phyloP scores from a whole-genome alignment of 2,113 vertebrate species.

The Lutjanus erythropterus region DNA sequence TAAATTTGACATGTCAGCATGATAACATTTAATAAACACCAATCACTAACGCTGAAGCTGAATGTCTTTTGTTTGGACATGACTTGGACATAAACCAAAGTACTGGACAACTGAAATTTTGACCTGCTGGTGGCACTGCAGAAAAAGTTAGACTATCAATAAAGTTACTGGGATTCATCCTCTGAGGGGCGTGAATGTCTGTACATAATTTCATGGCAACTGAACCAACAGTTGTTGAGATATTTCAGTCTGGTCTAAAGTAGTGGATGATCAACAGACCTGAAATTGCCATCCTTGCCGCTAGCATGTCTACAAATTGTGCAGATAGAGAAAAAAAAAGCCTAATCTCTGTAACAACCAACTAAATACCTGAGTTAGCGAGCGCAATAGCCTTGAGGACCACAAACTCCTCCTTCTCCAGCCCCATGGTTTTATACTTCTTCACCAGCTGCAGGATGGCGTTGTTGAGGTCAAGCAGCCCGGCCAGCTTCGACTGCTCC shows the following conservation, averaged over 20 bases:
- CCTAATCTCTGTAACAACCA: not conserved
- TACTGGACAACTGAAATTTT: too few relatives aligned
- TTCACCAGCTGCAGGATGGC: constrained; percentile 98
- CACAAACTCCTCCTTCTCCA: constrained; percentile 98
- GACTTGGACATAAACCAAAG: not conserved
- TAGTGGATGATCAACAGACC: not conserved
- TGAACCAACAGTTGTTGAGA: too few relatives aligned
- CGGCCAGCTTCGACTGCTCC: constrained; percentile 95
- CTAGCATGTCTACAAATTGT: not conserved
- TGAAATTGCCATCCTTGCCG: not conserved
- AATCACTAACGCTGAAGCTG: too few relatives aligned
- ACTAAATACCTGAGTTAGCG: constrained; percentile 93
- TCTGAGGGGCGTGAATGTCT: not conserved
- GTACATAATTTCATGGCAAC: not conserved
- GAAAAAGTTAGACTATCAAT: too few relatives aligned
- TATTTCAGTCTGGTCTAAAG: not conserved
- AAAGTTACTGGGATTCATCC: not conserved
- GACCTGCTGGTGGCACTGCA: too few relatives aligned
- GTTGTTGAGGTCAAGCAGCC: constrained; percentile 96
- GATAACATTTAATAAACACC: too few relatives aligned
- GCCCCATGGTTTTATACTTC: constrained; percentile 95
- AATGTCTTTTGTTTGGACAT: too few relatives aligned
- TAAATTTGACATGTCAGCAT: too few relatives aligned
- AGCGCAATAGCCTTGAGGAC: constrained; percentile 98
- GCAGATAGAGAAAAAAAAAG: rapidly evolving